A percentile compares a stretch with the other conserved stretches of the same genome.
Conservation (phyloP, 2,797 vertebrate genomes). For the Petrocephalus schoutedeni region DNA sequence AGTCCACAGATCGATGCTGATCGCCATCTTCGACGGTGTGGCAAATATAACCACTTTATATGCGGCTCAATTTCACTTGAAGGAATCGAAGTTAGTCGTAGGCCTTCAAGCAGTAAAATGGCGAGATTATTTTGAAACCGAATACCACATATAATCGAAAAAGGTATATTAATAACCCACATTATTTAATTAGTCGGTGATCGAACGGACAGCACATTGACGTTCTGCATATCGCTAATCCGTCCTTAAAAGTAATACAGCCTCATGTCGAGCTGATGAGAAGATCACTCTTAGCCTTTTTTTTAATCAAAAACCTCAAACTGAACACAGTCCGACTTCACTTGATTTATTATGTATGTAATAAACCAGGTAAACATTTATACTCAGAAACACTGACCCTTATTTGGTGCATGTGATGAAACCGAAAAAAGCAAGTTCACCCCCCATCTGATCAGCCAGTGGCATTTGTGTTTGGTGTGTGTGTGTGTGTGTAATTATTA, state of each 20-base stretch:
- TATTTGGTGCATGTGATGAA: neutral
- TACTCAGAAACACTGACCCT: neutral
- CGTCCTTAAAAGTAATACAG: neutral
- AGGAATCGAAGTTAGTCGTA: neutral
- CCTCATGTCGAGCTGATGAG: neutral
- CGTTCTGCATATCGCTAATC: neutral
- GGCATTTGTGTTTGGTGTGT: neutral
- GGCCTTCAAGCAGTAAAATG: neutral
- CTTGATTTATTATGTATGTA: neutral
- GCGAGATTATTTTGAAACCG: neutral
- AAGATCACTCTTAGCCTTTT: neutral
- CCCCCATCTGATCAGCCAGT: neutral
- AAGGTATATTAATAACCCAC: neutral
- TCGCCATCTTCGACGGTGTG: neutral
- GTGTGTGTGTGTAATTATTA: neutral
- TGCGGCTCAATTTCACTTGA: neutral
- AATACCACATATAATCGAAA: conserved; percentile 3
- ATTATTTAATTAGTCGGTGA: neutral
- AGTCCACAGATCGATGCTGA: neutral
- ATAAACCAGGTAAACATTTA: neutral
- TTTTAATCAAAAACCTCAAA: neutral
- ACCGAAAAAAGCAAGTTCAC: neutral
- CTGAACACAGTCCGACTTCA: neutral
- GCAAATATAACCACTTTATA: neutral
- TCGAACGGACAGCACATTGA: neutral